Evolutionary conservation across 2,888 invertebrate genomes (phyloP), one percentile per base, ranked within the genome.

Genomic region (Petrolisthes manimaculis): DNA sequence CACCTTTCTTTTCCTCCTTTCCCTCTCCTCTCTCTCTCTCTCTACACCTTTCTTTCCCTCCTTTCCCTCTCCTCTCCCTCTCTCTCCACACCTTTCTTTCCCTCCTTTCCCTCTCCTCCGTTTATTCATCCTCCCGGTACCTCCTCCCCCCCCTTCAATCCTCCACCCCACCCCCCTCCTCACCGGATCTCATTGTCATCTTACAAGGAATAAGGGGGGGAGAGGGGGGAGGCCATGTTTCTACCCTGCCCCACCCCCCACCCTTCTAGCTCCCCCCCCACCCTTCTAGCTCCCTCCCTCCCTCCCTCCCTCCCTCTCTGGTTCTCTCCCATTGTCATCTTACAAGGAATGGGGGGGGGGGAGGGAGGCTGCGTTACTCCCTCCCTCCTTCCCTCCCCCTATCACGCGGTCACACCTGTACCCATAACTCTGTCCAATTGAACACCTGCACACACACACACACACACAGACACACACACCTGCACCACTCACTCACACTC

Each of bases 401-500:
- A 37, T 37, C 37, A 37, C 37, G 37, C 37, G 37, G 37, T 37
- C 75, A 54, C 78, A 54, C 53, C 78, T 78, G 53, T 78, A 78
- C 53, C n/a, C 53, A 78, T n/a, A n/a, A 51, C 9, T 75, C n/a
- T 5, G 51, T 51, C 24, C 75, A 75, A 24, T 37, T 51, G 51
- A 51, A 78, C 78, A 78, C 53, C 53, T n/a, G 54, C 78, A 78
- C 78, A 51, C 51, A 78, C 78, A 78, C 78, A 78, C 78, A 78
- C 78, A 78, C 78, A 78, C 78, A 78, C 78, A 53, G 53, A 78
- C 53, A 75, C 75, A 75, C 75, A 75, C 75, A 75, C 75, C 37
- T 51, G 51, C 75, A 75, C 75, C 37, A 37, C 37, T 37, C 37
- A 37, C 37, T 37, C 37, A 37, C 37, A 37, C 37, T 37, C 37